Base-by-base conservation (phyloP, 2,888 invertebrate genomes). In the Osedax frankpressi region DNA sequence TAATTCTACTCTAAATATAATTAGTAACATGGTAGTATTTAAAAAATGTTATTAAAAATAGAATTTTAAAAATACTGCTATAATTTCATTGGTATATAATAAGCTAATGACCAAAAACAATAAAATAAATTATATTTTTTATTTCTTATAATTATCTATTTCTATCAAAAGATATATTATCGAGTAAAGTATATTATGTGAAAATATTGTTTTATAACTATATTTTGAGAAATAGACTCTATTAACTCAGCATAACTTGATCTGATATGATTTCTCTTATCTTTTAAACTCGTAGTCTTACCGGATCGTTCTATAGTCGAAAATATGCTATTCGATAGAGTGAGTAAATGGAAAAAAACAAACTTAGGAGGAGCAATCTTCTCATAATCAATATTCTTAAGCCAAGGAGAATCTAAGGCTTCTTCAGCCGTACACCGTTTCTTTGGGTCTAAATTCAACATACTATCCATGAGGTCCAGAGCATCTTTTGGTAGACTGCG, bases 391-490 rank as follows among this genome's bases (percentile, higher is more conserved):
- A 97, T 90, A 83, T 91, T 90, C 86, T 90, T 91, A 73, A 98
- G 87, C 96, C 96, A 98, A 30, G 91, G 88, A 76, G 92, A 92
- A 83, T 91, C 90, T 2, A 98, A 88, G 1, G 96, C 96, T 81
- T 94, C 92, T 76, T 93, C 92, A 1, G 97, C 95, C 0, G 94
- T 92, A 78, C 96, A 93, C 77, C 98, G 87, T 81, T 90, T 91
- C 69, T 91, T 91, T 0, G 98, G 98, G 86, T 99, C 97, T 78
- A 98, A 86, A 81, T 93, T 93, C 78, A 99, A 86, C 96, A 98
- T 96, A 83, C 90, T 89, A 85, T 97, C 96, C 71, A 97, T 87
- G 76, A 97, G 87, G 83, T 93, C 93, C 73, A 97, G 87, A 0
- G 96, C 94, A 27, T 90, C 87, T 2, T 87, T 85, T 1, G 96